Percentiles rank a stretch among this genome's conserved stretches.
Evolutionary conservation across 2,888 invertebrate species (phyloP).

Genomic region (Mesorhabditis spiculigera): DNA sequence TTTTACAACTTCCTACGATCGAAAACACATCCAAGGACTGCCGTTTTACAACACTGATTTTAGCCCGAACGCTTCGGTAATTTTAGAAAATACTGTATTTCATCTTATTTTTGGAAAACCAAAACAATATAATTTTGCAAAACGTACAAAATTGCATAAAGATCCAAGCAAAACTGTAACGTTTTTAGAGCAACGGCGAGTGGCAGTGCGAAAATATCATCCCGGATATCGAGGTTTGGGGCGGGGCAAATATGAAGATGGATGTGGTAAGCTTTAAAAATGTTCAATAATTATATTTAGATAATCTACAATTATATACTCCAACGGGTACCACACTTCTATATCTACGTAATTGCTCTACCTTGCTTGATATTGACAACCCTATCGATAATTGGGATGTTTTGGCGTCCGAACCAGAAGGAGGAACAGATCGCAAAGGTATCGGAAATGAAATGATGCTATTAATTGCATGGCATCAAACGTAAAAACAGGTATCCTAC

Average conservation of each 20-base stretch:
- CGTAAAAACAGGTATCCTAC: no score
- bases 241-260: background rate
- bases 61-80: background rate
- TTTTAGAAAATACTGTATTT: no score
- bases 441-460: background rate
- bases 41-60: background rate
- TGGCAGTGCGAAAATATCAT: background rate
- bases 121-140: no score
- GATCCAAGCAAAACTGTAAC: no score
- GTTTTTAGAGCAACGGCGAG: background rate
- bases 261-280: background rate
- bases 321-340: background rate
- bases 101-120: no score
- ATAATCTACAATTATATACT: background rate
- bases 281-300: background rate
- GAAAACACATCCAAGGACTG: background rate
- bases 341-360: slow-evolving; percentile 5
- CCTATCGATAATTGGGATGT: background rate
- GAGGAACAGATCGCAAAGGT: slow-evolving; percentile 1
- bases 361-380: background rate
- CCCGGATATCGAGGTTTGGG: background rate
- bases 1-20: background rate
- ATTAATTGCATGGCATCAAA: no score
- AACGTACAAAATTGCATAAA: no score
- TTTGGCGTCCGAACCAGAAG: background rate